These are phyloP conservation scores for Syngnathus floridae DNA, from an alignment of 2,113 vertebrate species.

Conservation along the genomic window DNA sequence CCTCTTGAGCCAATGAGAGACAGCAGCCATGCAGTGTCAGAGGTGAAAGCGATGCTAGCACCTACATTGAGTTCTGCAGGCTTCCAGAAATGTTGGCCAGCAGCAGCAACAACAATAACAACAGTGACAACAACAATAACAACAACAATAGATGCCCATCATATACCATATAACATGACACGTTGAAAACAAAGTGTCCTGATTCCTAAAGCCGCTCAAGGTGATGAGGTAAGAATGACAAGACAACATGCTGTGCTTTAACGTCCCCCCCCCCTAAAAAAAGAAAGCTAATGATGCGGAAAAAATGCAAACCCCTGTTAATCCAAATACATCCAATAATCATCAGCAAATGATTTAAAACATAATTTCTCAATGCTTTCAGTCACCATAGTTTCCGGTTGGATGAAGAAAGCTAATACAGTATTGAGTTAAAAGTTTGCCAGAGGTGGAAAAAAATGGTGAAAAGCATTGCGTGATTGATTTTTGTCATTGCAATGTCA, in stretches of 20 bases:
- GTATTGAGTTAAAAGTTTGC: background rate
- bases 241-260: conserved; percentile 15
- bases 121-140: conserved; percentile 45
- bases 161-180: conserved; percentile 66
- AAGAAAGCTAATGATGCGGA: conserved; percentile 25
- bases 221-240: conserved; percentile 15
- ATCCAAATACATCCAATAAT: conserved; percentile 68
- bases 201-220: conserved; percentile 21
- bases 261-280: background rate
- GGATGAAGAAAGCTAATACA: background rate
- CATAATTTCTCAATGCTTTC: conserved; percentile 53
- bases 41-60: conserved; percentile 56
- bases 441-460: conserved; percentile 25
- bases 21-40: conserved; percentile 55
- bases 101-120: conserved; percentile 65
- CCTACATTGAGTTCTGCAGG: conserved; percentile 74
- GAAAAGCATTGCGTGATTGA: conserved; percentile 47
- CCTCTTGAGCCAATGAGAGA: conserved; percentile 31
- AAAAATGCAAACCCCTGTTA: conserved; percentile 51
- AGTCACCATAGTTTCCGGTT: conserved; percentile 41
- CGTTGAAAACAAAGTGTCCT: conserved; percentile 26
- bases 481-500: conserved; percentile 1
- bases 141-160: conserved; percentile 70
- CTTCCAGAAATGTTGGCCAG: conserved; percentile 71
- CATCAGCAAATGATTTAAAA: conserved; percentile 45